Evolutionary conservation across 2,888 invertebrate species (phyloP).

Genomic region (Thelaira solivaga): DNA sequence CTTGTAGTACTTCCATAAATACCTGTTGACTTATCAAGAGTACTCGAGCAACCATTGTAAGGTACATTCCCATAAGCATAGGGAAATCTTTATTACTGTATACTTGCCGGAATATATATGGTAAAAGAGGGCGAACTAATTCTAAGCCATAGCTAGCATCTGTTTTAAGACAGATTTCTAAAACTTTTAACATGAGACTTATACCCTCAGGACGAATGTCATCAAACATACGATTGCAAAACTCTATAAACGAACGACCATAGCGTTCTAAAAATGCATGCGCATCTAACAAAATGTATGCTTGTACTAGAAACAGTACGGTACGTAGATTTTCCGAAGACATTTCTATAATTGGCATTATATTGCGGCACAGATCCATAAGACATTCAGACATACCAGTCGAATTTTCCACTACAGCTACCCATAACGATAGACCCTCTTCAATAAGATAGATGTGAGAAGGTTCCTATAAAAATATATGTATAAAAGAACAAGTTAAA

Average conservation of each 20-base stretch:
- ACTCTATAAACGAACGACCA: conserved; percentile 83
- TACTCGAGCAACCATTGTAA: conserved; percentile 87
- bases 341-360: conserved; percentile 86
- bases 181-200: conserved; percentile 84
- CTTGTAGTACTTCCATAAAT: conserved; percentile 79
- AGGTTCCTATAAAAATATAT: conserved; percentile 79
- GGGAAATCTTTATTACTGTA: conserved; percentile 84
- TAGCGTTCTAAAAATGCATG: conserved; percentile 86
- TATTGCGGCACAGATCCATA: conserved; percentile 85
- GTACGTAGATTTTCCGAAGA: conserved; percentile 88
- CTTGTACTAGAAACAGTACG: conserved; percentile 88
- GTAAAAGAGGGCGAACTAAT: conserved; percentile 82
- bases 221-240: conserved; percentile 84
- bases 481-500: background rate
- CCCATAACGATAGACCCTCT: conserved; percentile 94
- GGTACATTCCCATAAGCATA: conserved; percentile 86
- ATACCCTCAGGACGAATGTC: conserved; percentile 88
- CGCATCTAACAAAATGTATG: conserved; percentile 88
- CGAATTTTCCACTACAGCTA: conserved; percentile 87
- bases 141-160: conserved; percentile 85
- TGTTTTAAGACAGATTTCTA: conserved; percentile 86
- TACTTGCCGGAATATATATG: conserved; percentile 82
- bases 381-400: conserved; percentile 82
- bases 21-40: conserved; percentile 83
- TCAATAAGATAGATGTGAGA: conserved; percentile 93